Evolutionary conservation across 1,140 invertebrate species (phyloP).

Genomic region (Sitobion miscanthi): DNA sequence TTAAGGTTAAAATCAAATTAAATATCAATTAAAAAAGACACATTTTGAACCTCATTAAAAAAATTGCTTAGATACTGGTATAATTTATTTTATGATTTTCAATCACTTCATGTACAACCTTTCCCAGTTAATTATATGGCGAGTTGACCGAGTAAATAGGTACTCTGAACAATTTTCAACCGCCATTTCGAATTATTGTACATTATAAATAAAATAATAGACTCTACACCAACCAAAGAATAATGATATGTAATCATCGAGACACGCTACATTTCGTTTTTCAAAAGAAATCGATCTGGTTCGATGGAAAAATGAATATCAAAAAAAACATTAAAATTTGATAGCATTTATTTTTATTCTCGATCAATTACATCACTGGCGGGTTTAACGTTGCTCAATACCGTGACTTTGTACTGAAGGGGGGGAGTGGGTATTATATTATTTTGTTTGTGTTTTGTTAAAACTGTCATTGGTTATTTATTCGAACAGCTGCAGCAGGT

Average conservation of each 20-base stretch:
- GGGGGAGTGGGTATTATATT: background rate
- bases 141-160: background rate
- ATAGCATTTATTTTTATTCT: background rate
- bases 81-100: conserved; percentile 20
- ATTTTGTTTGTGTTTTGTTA: background rate
- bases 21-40: background rate
- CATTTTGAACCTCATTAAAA: background rate
- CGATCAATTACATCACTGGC: background rate
- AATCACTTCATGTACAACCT: background rate
- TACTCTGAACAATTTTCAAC: background rate
- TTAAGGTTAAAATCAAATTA: background rate
- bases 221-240: background rate
- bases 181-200: background rate
- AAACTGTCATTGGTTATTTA: background rate
- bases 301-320: background rate
- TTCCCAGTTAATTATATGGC: background rate
- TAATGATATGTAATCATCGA: background rate
- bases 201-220: background rate
- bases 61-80: background rate
- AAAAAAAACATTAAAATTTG: background rate
- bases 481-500: background rate
- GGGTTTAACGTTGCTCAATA: background rate
- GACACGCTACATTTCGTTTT: background rate
- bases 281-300: background rate
- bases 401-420: background rate